phyloP scores from a whole-genome alignment of 1,140 invertebrate species.

The Oscheius sp. region DNA sequence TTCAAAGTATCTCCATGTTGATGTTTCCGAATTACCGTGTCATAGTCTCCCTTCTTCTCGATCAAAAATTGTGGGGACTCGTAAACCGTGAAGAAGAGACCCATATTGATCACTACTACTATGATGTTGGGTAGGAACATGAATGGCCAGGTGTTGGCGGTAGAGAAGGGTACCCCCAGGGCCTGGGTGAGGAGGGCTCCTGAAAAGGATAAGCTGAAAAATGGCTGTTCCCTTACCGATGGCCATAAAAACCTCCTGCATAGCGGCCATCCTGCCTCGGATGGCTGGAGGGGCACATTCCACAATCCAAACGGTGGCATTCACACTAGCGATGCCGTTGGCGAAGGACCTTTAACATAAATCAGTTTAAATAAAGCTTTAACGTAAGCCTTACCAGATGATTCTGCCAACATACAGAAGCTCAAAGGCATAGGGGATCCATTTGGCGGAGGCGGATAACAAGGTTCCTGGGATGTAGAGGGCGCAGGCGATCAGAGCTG shows the following conservation, averaged over 20 bases:
- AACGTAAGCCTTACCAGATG: slow-evolving; percentile 21
- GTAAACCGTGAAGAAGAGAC: slow-evolving; percentile 29
- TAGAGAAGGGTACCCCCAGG: slow-evolving; percentile 37
- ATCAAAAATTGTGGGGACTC: slow-evolving; percentile 41
- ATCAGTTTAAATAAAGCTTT: neutral
- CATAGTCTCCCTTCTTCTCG: slow-evolving; percentile 37
- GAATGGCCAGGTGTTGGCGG: slow-evolving; percentile 33
- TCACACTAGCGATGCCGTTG: slow-evolving; percentile 37
- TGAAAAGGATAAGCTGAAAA: neutral
- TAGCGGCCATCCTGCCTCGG: slow-evolving; percentile 41
- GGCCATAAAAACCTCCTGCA: slow-evolving; percentile 46
- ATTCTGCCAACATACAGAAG: slow-evolving; percentile 41
- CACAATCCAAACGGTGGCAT: slow-evolving; percentile 44
- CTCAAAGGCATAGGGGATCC: slow-evolving; percentile 29
- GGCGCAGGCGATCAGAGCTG: slow-evolving; percentile 25
- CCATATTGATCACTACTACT: slow-evolving; percentile 25
- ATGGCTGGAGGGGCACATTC: slow-evolving; percentile 37
- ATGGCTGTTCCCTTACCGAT: neutral
- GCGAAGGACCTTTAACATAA: slow-evolving; percentile 18
- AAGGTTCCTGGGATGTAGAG: slow-evolving; percentile 37
- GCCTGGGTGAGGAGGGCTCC: slow-evolving; percentile 37
- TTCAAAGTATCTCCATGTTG: neutral
- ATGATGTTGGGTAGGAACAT: slow-evolving; percentile 34
- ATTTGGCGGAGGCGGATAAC: slow-evolving; percentile 35
- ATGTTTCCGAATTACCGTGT: neutral